Evolutionary conservation across 2,888 invertebrate genomes (phyloP).

Genomic region (Drosophila ochracea): DNA sequence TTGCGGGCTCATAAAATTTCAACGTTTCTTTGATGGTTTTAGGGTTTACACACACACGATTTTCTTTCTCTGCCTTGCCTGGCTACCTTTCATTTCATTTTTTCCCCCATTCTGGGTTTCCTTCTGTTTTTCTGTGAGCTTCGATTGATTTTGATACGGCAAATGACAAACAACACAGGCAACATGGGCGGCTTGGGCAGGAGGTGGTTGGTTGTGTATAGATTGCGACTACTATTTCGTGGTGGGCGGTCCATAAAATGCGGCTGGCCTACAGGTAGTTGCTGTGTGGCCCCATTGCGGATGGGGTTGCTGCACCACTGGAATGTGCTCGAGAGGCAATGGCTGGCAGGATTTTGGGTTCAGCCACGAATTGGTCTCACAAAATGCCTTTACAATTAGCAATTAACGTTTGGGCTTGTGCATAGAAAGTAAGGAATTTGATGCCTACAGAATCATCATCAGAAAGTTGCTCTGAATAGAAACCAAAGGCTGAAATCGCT

Average conservation of each 20-base stretch:
- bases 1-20: conserved; percentile 78
- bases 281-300: conserved; percentile 2
- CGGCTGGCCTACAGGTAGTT: conserved; percentile 52
- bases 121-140: conserved; percentile 33
- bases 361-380: conserved; percentile 34
- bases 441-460: background rate
- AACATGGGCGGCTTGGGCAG: background rate
- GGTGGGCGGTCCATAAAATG: conserved; percentile 44
- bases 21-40: conserved; percentile 62
- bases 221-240: conserved; percentile 3
- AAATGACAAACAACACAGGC: conserved; percentile 54
- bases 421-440: background rate
- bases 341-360: conserved; percentile 17
- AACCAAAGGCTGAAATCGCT: background rate
- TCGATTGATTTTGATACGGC: conserved; percentile 73
- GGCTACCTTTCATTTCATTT: conserved; percentile 4
- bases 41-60: conserved; percentile 30
- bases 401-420: conserved; percentile 17
- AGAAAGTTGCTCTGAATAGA: background rate
- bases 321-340: conserved; percentile 32
- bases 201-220: background rate
- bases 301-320: conserved; percentile 2
- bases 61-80: background rate
- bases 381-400: conserved; percentile 48
- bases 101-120: background rate